phyloP scores from a whole-genome alignment of 2,888 invertebrate genomes.

The Allophyes oxyacanthae region DNA sequence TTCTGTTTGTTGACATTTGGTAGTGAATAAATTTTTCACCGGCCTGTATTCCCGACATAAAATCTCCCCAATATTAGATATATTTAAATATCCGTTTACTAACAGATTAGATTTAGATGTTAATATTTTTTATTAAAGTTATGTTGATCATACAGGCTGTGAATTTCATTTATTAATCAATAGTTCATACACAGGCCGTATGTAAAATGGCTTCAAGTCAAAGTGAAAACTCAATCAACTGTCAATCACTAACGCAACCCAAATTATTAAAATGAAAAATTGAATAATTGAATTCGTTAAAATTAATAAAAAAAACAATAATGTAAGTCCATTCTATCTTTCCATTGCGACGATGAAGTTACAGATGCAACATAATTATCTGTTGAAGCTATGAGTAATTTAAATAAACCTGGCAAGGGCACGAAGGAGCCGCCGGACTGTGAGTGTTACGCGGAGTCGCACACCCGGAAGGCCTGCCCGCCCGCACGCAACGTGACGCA shows the following conservation, averaged over 20 bases:
- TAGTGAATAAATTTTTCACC: slow-evolving; percentile 6
- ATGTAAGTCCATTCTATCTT: slow-evolving; percentile 57
- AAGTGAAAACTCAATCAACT: slow-evolving; percentile 9
- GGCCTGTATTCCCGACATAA: slow-evolving; percentile 28
- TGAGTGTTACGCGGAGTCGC: slow-evolving; percentile 63
- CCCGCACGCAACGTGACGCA: slow-evolving; percentile 76
- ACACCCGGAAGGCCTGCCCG: slow-evolving; percentile 64
- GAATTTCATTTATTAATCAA: too few relatives aligned
- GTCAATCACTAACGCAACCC: slow-evolving; percentile 36
- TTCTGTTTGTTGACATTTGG: slow-evolving; percentile 41
- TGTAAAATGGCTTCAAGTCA: slow-evolving; percentile 10
- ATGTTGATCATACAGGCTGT: too few relatives aligned
- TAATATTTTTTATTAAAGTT: too few relatives aligned
- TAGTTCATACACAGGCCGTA: slow-evolving; percentile 17
- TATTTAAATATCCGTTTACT: too few relatives aligned
- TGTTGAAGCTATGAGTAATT: slow-evolving; percentile 64
- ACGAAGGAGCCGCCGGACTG: slow-evolving; percentile 50
- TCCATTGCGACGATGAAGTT: slow-evolving; percentile 59
- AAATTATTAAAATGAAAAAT: slow-evolving; percentile 40
- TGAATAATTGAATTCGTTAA: slow-evolving; percentile 27
- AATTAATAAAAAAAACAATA: slow-evolving; percentile 39
- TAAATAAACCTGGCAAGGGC: background rate
- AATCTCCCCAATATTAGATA: background rate
- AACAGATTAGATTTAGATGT: too few relatives aligned
- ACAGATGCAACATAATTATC: slow-evolving; percentile 26